Base-by-base conservation (phyloP, 2,888 invertebrate species). In the Synergus japonicus region DNA sequence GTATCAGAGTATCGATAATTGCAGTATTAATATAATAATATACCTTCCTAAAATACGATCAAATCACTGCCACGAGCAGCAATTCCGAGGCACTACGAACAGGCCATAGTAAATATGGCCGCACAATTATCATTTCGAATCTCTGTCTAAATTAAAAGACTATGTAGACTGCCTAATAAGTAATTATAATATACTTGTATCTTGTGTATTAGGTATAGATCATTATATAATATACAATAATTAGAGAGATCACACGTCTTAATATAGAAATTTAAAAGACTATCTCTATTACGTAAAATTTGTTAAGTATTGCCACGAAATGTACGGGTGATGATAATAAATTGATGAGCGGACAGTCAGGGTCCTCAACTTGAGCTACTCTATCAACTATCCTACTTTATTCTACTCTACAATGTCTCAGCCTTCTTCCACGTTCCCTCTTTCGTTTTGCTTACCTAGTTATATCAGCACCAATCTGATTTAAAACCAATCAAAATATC, bases 1-100 rank as follows among this genome's bases (percentile, higher is more conserved):
- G 87, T 86, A 87, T 88, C 88, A 85, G 90, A 90, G 89, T 89
- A 90, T 89, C 88, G 88, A 90, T 90, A 90, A 89, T 90, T 89
- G 89, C 88, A 88, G 87, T 88, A 88, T 89, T 87, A 88, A 89
- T 90, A 89, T 89, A 88, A 89, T 89, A 90, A 83, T 83, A 90
- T 90, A 90, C 90, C 90, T 86, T 91, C 89, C 90, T 90, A 91
- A 91, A 92, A 92, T 92, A 92, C 90, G 90, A 89, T 91, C 90
- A 92, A 92, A 92, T 91, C 89, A 90, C 92, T 92, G 92, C 92
- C 83, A 84, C 89, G 89, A 91, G 92, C 92, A 92, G 92, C 90
- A 91, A 92, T 92, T 92, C 90, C 92, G 92, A 92, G 92, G 92
- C 92, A 92, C 92, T 92, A 92, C 92, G 90, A 92, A 91, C 91